phyloP scores from a whole-genome alignment of 2,888 invertebrate species.

The Phymatocera aterrima region DNA sequence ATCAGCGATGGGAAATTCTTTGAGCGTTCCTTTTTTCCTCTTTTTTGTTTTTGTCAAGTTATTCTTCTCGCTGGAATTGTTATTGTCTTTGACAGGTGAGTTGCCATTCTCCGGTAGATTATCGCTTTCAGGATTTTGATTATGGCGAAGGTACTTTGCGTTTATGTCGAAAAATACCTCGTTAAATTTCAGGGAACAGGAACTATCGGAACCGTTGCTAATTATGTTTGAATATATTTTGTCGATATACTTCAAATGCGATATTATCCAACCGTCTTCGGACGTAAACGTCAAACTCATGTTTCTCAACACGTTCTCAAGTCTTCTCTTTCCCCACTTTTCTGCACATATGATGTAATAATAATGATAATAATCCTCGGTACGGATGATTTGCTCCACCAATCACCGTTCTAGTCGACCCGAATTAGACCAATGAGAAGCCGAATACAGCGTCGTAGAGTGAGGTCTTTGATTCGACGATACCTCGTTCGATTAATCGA shows the following conservation, averaged over 20 bases:
- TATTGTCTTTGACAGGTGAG: conserved; percentile 42
- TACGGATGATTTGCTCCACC: neutral
- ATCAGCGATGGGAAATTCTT: conserved; percentile 57
- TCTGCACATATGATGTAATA: neutral
- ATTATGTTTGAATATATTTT: conserved; percentile 73
- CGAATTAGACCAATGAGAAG: neutral
- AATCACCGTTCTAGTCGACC: neutral
- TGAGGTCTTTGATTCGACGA: neutral
- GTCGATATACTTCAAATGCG: conserved; percentile 75
- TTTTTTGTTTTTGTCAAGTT: conserved; percentile 58
- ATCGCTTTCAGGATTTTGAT: conserved; percentile 56
- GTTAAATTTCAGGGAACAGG: conserved; percentile 66
- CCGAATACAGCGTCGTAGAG: neutral
- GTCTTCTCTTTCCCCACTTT: neutral
- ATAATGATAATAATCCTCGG: neutral
- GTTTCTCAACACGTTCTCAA: conserved; percentile 40
- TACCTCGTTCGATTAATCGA: neutral
- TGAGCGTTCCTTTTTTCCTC: conserved; percentile 66
- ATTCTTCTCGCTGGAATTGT: too few species aligned
- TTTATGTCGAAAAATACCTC: conserved; percentile 75
- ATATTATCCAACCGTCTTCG: conserved; percentile 75
- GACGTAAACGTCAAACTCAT: conserved; percentile 74
- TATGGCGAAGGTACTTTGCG: conserved; percentile 71
- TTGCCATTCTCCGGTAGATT: neutral
- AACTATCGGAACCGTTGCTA: conserved; percentile 55